Percentiles rank a stretch among this genome's conserved stretches.
phyloP scores from a whole-genome alignment of 2,888 invertebrate species.

The Nudaria mundana region DNA sequence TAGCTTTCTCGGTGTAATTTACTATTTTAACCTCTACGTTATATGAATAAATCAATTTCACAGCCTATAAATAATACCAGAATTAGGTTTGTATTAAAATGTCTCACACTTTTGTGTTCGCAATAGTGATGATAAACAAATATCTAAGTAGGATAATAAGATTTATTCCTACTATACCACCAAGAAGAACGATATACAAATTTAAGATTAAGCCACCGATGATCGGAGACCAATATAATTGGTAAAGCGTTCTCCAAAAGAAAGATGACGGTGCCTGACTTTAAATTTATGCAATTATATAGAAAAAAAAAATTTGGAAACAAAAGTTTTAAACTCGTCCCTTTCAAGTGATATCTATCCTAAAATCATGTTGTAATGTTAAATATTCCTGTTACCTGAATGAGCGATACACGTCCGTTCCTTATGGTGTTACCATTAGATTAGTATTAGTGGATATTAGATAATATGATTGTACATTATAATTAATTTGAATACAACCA shows the following conservation, averaged over 20 bases:
- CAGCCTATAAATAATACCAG: background rate
- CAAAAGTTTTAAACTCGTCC: no score
- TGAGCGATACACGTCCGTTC: slow-evolving; percentile 75
- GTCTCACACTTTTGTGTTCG: slow-evolving; percentile 3
- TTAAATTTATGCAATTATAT: no score
- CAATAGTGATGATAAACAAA: slow-evolving; percentile 11
- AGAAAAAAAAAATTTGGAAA: no score
- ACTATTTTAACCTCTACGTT: slow-evolving; percentile 26
- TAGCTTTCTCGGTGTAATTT: slow-evolving; percentile 42
- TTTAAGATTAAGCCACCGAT: no score
- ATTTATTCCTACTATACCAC: background rate
- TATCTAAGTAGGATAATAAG: slow-evolving; percentile 13
- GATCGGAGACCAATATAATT: no score
- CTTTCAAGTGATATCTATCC: no score
- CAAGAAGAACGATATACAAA: no score
- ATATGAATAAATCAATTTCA: slow-evolving; percentile 11
- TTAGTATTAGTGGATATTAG: slow-evolving; percentile 68
- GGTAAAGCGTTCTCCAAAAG: no score
- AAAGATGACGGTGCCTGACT: no score
- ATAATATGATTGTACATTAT: slow-evolving; percentile 69
- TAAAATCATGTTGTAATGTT: slow-evolving; percentile 31
- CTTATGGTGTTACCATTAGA: slow-evolving; percentile 79
- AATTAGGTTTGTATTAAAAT: background rate
- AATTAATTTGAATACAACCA: slow-evolving; percentile 74
- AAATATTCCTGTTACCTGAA: slow-evolving; percentile 72